These are phyloP conservation scores for Caenorhabditis virilis DNA, from an alignment of 2,888 invertebrate species.

Conservation along the genomic window DNA sequence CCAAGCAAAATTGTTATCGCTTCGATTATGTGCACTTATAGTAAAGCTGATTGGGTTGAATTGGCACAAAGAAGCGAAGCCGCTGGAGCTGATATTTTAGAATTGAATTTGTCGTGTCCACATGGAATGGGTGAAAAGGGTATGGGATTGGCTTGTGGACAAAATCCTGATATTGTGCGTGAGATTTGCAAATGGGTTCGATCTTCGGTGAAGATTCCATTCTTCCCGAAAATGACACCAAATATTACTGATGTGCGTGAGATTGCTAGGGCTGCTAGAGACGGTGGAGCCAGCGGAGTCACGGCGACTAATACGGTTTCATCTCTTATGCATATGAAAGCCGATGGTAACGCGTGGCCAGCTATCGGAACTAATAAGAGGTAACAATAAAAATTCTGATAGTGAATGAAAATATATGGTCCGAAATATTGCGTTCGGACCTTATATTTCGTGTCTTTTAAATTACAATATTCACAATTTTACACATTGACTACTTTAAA, in stretches of 20 bases:
- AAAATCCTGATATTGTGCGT: constrained; percentile 85
- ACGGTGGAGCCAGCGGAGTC: constrained; percentile 89
- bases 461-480: too few species aligned
- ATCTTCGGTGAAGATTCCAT: constrained; percentile 79
- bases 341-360: constrained; percentile 88
- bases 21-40: constrained; percentile 66
- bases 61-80: constrained; percentile 78
- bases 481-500: too few species aligned
- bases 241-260: constrained; percentile 91
- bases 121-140: constrained; percentile 84
- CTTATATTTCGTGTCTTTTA: too few species aligned
- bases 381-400: too few species aligned
- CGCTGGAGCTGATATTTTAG: constrained; percentile 90
- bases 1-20: constrained; percentile 73
- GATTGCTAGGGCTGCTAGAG: constrained; percentile 83
- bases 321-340: constrained; percentile 85
- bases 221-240: constrained; percentile 95
- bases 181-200: constrained; percentile 88
- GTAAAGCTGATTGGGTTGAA: constrained; percentile 81
- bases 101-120: constrained; percentile 93
- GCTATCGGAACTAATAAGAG: constrained; percentile 79
- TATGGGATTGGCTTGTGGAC: constrained; percentile 97
- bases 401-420: too few species aligned
- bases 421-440: too few species aligned
- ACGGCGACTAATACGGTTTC: constrained; percentile 97